phyloP scores from a whole-genome alignment of 53 echinoderm and acorn worm genomes.

The Echinarachnius parma region DNA sequence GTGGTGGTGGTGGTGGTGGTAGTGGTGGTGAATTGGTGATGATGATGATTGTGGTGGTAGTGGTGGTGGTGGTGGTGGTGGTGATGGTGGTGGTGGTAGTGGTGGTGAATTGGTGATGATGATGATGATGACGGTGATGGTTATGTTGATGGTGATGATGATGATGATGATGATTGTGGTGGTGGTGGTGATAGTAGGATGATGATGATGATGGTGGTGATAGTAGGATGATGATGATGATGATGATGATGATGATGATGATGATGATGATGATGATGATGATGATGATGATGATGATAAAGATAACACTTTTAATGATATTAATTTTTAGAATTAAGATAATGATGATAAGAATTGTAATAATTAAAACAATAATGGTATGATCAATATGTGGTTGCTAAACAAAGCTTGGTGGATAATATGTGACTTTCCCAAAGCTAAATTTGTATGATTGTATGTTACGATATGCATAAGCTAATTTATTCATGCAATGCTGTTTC shows the following conservation, averaged over 20 bases:
- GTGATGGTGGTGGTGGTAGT: background rate
- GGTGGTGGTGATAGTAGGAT: background rate
- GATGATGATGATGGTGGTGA: background rate
- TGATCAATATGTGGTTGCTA: background rate
- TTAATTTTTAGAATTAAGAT: background rate
- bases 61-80: background rate
- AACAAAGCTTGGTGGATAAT: too few relatives aligned
- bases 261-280: slow-evolving; percentile 17
- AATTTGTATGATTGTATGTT: too few relatives aligned
- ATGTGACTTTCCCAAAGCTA: too few relatives aligned
- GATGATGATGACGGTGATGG: background rate
- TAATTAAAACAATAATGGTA: background rate
- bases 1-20: background rate
- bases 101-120: background rate
- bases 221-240: slow-evolving; percentile 6
- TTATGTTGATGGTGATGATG: background rate
- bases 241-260: slow-evolving; percentile 17
- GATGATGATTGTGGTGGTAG: background rate
- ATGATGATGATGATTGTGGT: background rate
- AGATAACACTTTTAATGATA: background rate
- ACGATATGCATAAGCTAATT: too few relatives aligned
- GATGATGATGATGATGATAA: slow-evolving; percentile 9
- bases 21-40: background rate
- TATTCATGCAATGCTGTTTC: too few relatives aligned
- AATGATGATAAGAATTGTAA: background rate